These are phyloP conservation scores for Zootermopsis nevadensis DNA, from an alignment of 2,888 invertebrate genomes.

Conservation along the genomic window DNA sequence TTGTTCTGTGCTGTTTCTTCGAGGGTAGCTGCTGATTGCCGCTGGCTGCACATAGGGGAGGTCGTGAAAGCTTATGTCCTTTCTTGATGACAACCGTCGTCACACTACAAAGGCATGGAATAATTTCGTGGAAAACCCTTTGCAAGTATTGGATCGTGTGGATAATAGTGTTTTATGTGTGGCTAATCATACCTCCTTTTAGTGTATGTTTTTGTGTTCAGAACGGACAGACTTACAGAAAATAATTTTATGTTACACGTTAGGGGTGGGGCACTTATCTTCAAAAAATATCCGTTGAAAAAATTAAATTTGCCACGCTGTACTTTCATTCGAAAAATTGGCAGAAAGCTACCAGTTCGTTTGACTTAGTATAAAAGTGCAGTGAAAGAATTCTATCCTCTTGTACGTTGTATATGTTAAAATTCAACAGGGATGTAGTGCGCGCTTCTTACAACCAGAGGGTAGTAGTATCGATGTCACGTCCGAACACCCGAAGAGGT, in stretches of 20 bases:
- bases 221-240: not conserved
- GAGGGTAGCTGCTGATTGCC: conserved; percentile 3
- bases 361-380: not conserved
- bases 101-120: not conserved
- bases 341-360: too few species aligned
- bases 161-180: not conserved
- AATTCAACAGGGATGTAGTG: not conserved
- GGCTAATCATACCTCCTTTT: not conserved
- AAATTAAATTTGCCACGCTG: too few species aligned
- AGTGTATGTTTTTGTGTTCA: not conserved
- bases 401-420: not conserved
- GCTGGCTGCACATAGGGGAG: not conserved
- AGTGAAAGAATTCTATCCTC: not conserved
- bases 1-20: not conserved
- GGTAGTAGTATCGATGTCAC: not conserved
- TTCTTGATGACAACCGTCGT: not conserved
- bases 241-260: not conserved
- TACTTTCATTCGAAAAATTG: too few species aligned
- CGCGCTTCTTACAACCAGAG: not conserved
- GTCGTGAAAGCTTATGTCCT: not conserved
- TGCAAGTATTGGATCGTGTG: not conserved
- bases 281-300: not conserved
- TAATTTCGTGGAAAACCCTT: not conserved
- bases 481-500: not conserved
- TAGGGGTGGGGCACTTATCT: not conserved